Percentiles rank a stretch among this genome's conserved stretches.
Evolutionary conservation across 2,797 vertebrate genomes (phyloP).

Genomic region (Hypotaenidia okinawae): DNA sequence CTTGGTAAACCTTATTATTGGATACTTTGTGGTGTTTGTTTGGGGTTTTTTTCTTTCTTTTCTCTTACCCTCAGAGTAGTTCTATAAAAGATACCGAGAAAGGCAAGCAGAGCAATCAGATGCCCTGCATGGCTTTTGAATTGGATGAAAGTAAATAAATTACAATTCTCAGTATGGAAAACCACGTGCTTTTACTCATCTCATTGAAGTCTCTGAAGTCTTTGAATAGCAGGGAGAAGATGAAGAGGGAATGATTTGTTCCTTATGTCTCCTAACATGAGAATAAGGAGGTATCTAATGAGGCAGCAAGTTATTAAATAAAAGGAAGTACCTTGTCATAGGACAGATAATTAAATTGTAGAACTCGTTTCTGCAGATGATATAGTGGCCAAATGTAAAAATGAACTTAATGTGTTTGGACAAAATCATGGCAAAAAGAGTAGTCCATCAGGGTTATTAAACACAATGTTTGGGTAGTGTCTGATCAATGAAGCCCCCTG

Average conservation of each 20-base stretch:
- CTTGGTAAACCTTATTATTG: background rate
- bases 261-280: background rate
- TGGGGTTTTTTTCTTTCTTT: background rate
- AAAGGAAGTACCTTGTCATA: background rate
- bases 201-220: background rate
- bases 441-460: background rate
- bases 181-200: background rate
- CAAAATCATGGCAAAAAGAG: background rate
- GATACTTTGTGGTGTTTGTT: background rate
- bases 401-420: background rate
- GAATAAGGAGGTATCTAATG: slow-evolving; percentile 1
- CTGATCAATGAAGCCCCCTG: background rate
- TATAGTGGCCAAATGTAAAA: background rate
- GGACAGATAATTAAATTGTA: background rate
- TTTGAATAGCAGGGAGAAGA: background rate
- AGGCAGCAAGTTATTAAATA: background rate
- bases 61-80: background rate
- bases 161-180: background rate
- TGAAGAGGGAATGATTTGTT: slow-evolving; percentile 26
- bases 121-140: background rate
- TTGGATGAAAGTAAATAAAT: background rate
- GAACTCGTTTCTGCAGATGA: background rate
- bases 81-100: background rate
- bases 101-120: background rate
- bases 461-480: background rate